Percentiles rank a stretch among this genome's conserved stretches.
Conservation (phyloP, 2,797 vertebrate species). For the Halcyon chelicuti region DNA sequence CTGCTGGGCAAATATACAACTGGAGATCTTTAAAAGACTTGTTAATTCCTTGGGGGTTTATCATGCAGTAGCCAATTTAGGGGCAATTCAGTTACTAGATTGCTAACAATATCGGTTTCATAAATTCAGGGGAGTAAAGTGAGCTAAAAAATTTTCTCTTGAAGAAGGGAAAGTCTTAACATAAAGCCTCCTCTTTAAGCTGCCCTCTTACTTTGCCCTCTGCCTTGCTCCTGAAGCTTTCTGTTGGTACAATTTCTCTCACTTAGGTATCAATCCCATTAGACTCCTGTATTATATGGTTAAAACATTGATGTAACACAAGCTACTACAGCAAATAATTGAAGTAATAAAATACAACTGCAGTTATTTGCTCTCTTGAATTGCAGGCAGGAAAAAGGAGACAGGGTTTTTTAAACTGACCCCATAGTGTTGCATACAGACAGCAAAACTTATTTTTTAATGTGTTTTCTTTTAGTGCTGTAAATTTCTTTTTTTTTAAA, state of each 20-base stretch:
- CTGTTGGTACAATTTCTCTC: conserved; percentile 22
- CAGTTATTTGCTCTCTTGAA: conserved; percentile 48
- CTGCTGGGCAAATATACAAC: background rate
- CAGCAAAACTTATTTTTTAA: background rate
- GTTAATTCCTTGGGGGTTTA: background rate
- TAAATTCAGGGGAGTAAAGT: background rate
- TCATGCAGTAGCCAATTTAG: background rate
- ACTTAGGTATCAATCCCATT: conserved; percentile 61
- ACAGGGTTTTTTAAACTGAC: background rate
- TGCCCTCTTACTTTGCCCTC: background rate
- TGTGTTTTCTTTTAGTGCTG: background rate
- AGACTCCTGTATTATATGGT: conserved; percentile 30
- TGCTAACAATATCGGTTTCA: background rate
- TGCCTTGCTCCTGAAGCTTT: conserved; percentile 17
- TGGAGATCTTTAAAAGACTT: background rate
- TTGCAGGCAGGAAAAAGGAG: conserved; percentile 14
- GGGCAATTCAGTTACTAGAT: conserved; percentile 15
- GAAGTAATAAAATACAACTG: conserved; percentile 66
- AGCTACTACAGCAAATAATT: conserved; percentile 67
- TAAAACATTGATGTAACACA: conserved; percentile 61
- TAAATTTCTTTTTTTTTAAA: background rate
- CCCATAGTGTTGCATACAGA: background rate
- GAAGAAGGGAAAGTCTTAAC: background rate
- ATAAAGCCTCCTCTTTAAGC: background rate
- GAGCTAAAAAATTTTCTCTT: background rate